Base-by-base conservation (phyloP, 2,113 vertebrate genomes). In the Hippopotamus amphibius region DNA sequence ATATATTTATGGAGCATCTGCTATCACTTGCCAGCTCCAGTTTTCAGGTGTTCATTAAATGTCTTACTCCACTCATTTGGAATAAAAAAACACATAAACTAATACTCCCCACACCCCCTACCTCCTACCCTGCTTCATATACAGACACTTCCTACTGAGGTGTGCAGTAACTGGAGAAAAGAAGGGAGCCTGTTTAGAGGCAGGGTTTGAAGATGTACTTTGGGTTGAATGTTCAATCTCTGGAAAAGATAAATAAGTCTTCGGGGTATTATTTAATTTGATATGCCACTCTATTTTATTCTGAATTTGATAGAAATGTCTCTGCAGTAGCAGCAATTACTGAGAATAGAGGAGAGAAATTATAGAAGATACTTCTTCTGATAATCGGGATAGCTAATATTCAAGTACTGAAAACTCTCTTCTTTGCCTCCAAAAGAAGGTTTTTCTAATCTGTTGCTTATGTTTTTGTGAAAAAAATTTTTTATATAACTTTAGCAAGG, bases 51-150 rank as follows among this genome's bases (percentile, higher is more conserved):
- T 53, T 80, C 57, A 68, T 66, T 26, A 71, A 74, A 66, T 68
- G 71, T 88, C 57, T 93, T 80, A 68, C 5, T 88, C 10, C 69
- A 43, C 24, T 41, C 13, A 88, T 33, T 76, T 80, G 43, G 55
- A 69, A 65, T 86, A 86, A 91, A 74, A 66, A 91, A 33, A 50
- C 12, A 80, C n/a, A 37, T 33, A 41, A 33, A 48, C 19, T 72
- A 33, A 37, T 55, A 43, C 22, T 61, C 61, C 61, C 61, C 61
- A 17, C 13, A 17, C 33, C 28, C 30, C 46, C 22, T 53, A 28
- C 4, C 9, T 7, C 30, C 30, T 1, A 17, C 0, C 28, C 33
- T 0, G 21, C 37, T 26, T n/a, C 33, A 28, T 4, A 13, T 17
- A 71, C 1, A 14, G 10, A 50, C 17, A 48, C 43, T 24, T 65